Conservation (phyloP, 1,140 invertebrate species). For the Nixonia krombeini region DNA sequence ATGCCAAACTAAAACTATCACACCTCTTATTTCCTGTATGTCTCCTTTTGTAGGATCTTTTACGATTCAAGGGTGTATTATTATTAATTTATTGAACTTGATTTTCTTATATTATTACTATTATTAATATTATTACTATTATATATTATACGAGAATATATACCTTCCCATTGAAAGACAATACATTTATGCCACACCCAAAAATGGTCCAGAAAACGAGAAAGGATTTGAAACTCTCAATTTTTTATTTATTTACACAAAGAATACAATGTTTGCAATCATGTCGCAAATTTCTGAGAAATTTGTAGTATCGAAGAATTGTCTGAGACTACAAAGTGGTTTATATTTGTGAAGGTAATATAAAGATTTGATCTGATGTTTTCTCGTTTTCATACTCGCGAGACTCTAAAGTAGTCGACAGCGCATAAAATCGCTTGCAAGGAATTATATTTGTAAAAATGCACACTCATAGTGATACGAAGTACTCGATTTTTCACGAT, state of each 20-base stretch:
- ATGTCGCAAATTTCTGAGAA: too few species aligned
- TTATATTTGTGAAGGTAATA: too few species aligned
- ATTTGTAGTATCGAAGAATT: too few species aligned
- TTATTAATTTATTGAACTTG: conserved; percentile 41
- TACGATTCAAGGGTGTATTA: background rate
- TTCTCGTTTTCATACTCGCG: conserved; percentile 33
- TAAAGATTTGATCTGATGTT: conserved; percentile 18
- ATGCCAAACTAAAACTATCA: conserved; percentile 42
- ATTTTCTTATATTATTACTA: conserved; percentile 19
- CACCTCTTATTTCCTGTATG: too few species aligned
- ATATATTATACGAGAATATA: conserved; percentile 5
- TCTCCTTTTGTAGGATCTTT: conserved; percentile 24
- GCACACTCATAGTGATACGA: conserved; percentile 33
- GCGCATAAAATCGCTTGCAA: conserved; percentile 39
- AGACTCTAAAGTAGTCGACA: conserved; percentile 3
- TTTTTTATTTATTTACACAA: conserved; percentile 12
- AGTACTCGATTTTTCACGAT: conserved; percentile 26
- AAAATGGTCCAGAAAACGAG: conserved; percentile 29
- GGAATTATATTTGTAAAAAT: conserved; percentile 49
- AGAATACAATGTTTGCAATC: conserved; percentile 1
- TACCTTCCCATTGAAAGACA: conserved; percentile 41
- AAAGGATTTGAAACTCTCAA: conserved; percentile 14
- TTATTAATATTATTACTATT: too few species aligned
- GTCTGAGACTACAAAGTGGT: too few species aligned
- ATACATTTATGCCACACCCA: conserved; percentile 30